phyloP scores from a whole-genome alignment of 2,113 vertebrate species.

The Phyllopteryx taeniolatus region DNA sequence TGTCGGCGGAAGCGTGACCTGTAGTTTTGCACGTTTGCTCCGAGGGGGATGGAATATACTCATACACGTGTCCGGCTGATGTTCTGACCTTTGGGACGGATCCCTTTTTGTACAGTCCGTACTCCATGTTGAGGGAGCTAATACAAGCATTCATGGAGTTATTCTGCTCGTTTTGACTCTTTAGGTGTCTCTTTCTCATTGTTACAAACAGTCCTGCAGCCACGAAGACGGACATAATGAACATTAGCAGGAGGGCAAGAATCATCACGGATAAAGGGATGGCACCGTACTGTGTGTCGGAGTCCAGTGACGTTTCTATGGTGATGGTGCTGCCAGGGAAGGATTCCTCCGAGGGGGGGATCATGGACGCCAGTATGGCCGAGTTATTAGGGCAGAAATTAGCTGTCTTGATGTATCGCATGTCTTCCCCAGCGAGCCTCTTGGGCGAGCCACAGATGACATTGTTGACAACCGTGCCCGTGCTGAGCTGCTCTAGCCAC shows the following conservation, averaged over 20 bases:
- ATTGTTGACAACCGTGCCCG: conserved; percentile 87
- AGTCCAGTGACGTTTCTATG: conserved; percentile 76
- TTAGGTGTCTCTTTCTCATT: conserved; percentile 87
- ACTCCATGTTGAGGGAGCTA: conserved; percentile 93
- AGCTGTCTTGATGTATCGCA: conserved; percentile 82
- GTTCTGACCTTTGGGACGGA: conserved; percentile 85
- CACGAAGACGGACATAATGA: conserved; percentile 91
- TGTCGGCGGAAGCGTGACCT: conserved; percentile 79
- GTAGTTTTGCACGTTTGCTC: conserved; percentile 82
- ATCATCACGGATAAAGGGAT: conserved; percentile 94
- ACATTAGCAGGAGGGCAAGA: conserved; percentile 88
- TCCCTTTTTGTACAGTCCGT: conserved; percentile 85
- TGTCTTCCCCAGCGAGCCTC: conserved; percentile 86
- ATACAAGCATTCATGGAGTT: conserved; percentile 89
- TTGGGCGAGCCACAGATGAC: conserved; percentile 92
- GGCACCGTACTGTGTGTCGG: conserved; percentile 72
- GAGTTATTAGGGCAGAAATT: conserved; percentile 92
- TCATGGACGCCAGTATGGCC: conserved; percentile 78
- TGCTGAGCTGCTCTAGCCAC: conserved; percentile 92
- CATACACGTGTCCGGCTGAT: conserved; percentile 89
- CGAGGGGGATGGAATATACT: conserved; percentile 86
- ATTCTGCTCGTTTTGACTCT: conserved; percentile 82
- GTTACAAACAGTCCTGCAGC: conserved; percentile 90
- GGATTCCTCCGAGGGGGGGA: conserved; percentile 82
- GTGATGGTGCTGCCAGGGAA: conserved; percentile 80